Conservation (phyloP, 2,888 invertebrate genomes). For the Protodeltote pygarga region DNA sequence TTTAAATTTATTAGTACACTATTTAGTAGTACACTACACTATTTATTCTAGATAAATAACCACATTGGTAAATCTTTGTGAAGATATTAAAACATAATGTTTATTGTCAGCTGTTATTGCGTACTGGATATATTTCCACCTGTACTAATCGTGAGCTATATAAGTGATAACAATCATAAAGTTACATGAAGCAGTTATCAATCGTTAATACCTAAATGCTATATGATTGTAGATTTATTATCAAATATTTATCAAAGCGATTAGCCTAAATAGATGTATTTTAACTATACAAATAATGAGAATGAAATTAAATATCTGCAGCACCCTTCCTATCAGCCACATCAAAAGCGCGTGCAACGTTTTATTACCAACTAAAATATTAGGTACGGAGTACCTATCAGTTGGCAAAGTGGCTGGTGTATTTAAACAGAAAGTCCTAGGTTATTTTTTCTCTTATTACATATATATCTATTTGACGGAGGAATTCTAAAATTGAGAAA, state of each 20-base stretch:
- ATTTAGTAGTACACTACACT: conserved; percentile 12
- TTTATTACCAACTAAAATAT: too few species aligned
- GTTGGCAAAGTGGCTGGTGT: too few species aligned
- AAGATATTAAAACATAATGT: conserved; percentile 13
- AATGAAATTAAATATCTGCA: too few species aligned
- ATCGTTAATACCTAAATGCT: conserved; percentile 25
- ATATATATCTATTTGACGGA: too few species aligned
- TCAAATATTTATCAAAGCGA: conserved; percentile 36
- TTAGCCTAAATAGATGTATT: conserved; percentile 31
- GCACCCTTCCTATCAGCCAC: too few species aligned
- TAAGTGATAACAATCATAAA: conserved; percentile 48
- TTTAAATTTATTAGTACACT: conserved; percentile 6
- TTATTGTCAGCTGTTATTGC: conserved; percentile 19
- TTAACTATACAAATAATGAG: neutral
- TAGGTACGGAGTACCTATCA: too few species aligned
- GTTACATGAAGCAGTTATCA: conserved; percentile 40
- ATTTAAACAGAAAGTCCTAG: too few species aligned
- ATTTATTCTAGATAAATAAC: conserved; percentile 3
- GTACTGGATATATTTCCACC: conserved; percentile 30
- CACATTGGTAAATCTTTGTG: conserved; percentile 9
- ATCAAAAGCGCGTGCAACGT: too few species aligned
- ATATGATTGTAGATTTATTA: conserved; percentile 26
- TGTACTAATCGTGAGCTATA: conserved; percentile 38
- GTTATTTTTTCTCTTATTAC: too few species aligned
- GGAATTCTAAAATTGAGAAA: too few species aligned